Evolutionary conservation across 2,888 invertebrate species (phyloP).

Genomic region (Theodoxus fluviatilis): DNA sequence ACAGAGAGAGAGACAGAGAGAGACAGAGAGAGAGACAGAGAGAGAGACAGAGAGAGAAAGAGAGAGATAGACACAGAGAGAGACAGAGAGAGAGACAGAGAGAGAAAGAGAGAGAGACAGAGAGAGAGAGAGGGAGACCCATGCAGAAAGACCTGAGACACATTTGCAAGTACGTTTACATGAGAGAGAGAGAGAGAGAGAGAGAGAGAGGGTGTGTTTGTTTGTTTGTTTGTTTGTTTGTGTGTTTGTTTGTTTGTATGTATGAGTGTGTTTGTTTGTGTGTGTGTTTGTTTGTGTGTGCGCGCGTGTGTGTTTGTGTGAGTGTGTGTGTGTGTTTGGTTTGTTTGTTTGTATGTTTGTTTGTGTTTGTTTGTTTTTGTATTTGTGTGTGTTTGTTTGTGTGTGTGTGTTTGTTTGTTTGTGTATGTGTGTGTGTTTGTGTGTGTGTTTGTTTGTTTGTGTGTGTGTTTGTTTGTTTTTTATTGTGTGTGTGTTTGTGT

Average conservation of each 20-base stretch:
- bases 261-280: conserved; percentile 10
- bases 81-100: neutral
- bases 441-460: neutral
- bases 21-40: conserved; percentile 24
- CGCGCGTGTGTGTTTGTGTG: conserved; percentile 25
- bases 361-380: neutral
- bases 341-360: neutral
- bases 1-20: neutral
- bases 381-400: neutral
- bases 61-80: neutral
- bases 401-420: neutral
- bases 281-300: conserved; percentile 17
- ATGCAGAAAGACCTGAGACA: neutral
- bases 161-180: neutral
- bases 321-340: conserved; percentile 25
- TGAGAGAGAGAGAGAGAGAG: neutral
- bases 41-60: conserved; percentile 18
- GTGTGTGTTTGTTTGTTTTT: neutral
- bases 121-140: too few relatives aligned
- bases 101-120: conserved; percentile 1
- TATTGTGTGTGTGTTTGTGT: neutral
- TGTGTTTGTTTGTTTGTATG: conserved; percentile 8
- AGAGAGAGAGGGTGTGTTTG: neutral
- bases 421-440: neutral
- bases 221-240: neutral